Percentiles rank a stretch among this genome's conserved stretches.
These are phyloP conservation scores for Pempheris klunzingeri DNA, from an alignment of 2,797 vertebrate genomes.

Conservation along the genomic window DNA sequence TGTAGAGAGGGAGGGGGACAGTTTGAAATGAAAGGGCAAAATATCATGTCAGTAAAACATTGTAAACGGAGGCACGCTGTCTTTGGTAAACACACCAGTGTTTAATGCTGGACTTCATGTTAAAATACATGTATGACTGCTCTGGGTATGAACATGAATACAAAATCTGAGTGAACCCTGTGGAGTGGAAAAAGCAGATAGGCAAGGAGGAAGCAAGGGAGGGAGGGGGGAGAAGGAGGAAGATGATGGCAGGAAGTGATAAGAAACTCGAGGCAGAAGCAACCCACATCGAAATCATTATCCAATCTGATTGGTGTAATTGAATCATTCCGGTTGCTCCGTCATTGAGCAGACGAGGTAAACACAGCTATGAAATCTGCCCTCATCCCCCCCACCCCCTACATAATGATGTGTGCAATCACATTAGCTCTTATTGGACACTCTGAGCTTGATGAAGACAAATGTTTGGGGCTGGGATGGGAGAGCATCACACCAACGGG, in stretches of 20 bases:
- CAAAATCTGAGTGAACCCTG: conserved; percentile 20
- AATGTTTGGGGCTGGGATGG: conserved; percentile 72
- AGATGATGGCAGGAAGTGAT: conserved; percentile 74
- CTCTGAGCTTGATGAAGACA: conserved; percentile 81
- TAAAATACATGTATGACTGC: conserved; percentile 22
- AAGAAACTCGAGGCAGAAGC: conserved; percentile 74
- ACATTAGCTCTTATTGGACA: conserved; percentile 85
- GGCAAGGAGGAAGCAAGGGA: conserved; percentile 26
- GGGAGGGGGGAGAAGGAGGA: conserved; percentile 16
- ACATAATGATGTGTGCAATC: conserved; percentile 81
- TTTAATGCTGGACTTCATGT: conserved; percentile 39
- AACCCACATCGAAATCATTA: conserved; percentile 81
- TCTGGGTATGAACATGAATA: conserved; percentile 30
- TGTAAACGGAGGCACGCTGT: conserved; percentile 46
- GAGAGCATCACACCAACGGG: conserved; percentile 59
- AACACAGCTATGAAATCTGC: conserved; percentile 78
- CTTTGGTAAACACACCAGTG: conserved; percentile 35
- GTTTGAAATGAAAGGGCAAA: conserved; percentile 29
- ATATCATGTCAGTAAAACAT: conserved; percentile 49
- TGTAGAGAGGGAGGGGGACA: conserved; percentile 22
- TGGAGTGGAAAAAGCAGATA: conserved; percentile 45
- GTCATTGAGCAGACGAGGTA: conserved; percentile 80
- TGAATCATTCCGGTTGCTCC: conserved; percentile 82
- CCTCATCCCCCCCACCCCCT: conserved; percentile 25
- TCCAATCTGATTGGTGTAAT: conserved; percentile 83